Base-by-base conservation (phyloP, 2,113 vertebrate species). In the Elephas maximus region DNA sequence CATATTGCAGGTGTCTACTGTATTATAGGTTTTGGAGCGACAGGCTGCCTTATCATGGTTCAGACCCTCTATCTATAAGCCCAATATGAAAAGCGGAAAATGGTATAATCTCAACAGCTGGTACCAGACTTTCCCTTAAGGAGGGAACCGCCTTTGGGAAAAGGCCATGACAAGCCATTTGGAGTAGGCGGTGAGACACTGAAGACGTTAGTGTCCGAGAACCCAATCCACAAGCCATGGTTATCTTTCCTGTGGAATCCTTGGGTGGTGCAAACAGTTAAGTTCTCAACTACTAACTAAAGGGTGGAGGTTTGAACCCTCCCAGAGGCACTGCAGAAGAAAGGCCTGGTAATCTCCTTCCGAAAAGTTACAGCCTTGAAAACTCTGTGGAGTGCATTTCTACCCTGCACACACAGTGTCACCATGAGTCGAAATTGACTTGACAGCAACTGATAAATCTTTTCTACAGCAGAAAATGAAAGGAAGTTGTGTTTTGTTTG, bases 401-500 rank as follows among this genome's bases (percentile, higher is more conserved):
- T 71, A n/a, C 69, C 15, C 63, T 28, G 26, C 63, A 65, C 67
- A 71, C 26, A 28, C 18, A 8, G 69, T n/a, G 33, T 71, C 4
- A 6, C 69, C 69, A n/a, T 15, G 69, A 33, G 69, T n/a, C 17
- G 33, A 7, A 12, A 71, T 2, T 71, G 33, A 30, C 67, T 69
- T 14, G 28, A 30, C 67, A 69, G 10, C 30, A 71, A 71, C 69
- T 82, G 51, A 14, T 51, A 45, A 48, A 65, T 71, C 23, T 91
- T 94, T 65, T 71, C 21, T 30, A 20, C 41, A 21, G 57, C 24
- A 93, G 24, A 69, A 76, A 57, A 24, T n/a, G 45, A 94, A 95
- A 51, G 45, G 17, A 65, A 67, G 91, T 60, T 82, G 41, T 85
- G 18, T 79, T 94, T 94, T 86, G 23, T 88, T 94, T 37, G 65